Percentiles rank a stretch among this genome's conserved stretches.
Conservation (phyloP, 2,797 vertebrate genomes). For the Alexandromys oeconomus region DNA sequence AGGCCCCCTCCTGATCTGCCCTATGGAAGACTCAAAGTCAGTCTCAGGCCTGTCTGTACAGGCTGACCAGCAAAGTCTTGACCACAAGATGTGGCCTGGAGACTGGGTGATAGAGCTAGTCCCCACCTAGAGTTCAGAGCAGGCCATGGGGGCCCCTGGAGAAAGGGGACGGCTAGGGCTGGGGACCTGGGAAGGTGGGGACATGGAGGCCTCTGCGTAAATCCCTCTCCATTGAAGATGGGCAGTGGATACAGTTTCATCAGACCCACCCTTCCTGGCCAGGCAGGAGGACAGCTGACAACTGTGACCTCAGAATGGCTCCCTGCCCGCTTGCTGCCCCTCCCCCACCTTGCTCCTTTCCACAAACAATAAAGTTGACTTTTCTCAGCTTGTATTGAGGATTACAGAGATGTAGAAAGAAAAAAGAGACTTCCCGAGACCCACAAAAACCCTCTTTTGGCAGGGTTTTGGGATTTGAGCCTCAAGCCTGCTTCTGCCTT, state of each 20-base stretch:
- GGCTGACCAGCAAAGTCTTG: not conserved
- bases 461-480: too few relatives aligned
- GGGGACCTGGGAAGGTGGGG: not conserved
- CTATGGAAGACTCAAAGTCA: not conserved
- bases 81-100: not conserved
- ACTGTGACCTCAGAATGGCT: not conserved
- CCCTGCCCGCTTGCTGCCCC: not conserved
- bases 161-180: too few relatives aligned
- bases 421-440: not conserved
- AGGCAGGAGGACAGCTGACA: rapidly evolving
- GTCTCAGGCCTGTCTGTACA: not conserved
- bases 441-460: not conserved
- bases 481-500: not conserved
- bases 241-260: not conserved
- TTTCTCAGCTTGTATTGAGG: slow-evolving; percentile 16
- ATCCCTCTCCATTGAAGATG: not conserved
- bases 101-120: not conserved
- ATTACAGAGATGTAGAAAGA: not conserved
- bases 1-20: slow-evolving; percentile 11
- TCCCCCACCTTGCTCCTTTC: not conserved
- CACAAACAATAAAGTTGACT: slow-evolving; percentile 71
- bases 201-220: not conserved
- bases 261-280: not conserved
- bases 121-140: not conserved
- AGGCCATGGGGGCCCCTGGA: not conserved